phyloP scores from a whole-genome alignment of 2,888 invertebrate genomes.

The Lithodes maja region DNA sequence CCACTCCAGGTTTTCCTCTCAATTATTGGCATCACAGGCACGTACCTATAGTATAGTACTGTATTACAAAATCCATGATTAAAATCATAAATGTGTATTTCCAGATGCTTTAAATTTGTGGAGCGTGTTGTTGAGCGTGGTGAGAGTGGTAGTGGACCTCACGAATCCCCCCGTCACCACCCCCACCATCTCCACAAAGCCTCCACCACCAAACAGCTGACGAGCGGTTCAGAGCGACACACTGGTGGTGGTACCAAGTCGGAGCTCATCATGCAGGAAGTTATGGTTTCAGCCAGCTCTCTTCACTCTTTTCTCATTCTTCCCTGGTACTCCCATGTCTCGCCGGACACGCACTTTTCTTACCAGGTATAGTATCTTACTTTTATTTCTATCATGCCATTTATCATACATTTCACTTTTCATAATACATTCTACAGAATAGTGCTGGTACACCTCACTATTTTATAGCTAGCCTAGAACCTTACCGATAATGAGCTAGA shows the following conservation, averaged over 20 bases:
- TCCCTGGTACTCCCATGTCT: constrained; percentile 67
- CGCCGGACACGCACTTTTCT: constrained; percentile 63
- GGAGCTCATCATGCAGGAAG: constrained; percentile 48
- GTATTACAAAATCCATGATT: too few relatives aligned
- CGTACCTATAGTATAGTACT: too few relatives aligned
- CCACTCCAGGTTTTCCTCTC: too few relatives aligned
- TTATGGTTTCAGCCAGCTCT: constrained; percentile 46
- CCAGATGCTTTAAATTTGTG: constrained; percentile 50
- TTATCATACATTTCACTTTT: too few relatives aligned
- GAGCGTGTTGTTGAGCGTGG: constrained; percentile 58
- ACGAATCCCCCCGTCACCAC: not conserved
- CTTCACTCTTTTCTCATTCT: constrained; percentile 57
- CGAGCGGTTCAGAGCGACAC: not conserved
- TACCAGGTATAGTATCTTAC: constrained; percentile 46
- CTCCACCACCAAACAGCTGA: not conserved
- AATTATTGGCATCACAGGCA: too few relatives aligned
- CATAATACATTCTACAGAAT: too few relatives aligned
- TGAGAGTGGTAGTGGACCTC: not conserved
- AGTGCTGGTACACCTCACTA: too few relatives aligned
- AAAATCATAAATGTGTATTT: not conserved
- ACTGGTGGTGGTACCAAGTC: not conserved
- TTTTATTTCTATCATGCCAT: too few relatives aligned
- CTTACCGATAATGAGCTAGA: too few relatives aligned
- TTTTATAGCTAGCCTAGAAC: too few relatives aligned
- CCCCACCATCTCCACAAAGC: not conserved